Evolutionary conservation across 2,888 invertebrate species (phyloP), one percentile per base, ranked within the genome.

Genomic region (Andrena flavipes): DNA sequence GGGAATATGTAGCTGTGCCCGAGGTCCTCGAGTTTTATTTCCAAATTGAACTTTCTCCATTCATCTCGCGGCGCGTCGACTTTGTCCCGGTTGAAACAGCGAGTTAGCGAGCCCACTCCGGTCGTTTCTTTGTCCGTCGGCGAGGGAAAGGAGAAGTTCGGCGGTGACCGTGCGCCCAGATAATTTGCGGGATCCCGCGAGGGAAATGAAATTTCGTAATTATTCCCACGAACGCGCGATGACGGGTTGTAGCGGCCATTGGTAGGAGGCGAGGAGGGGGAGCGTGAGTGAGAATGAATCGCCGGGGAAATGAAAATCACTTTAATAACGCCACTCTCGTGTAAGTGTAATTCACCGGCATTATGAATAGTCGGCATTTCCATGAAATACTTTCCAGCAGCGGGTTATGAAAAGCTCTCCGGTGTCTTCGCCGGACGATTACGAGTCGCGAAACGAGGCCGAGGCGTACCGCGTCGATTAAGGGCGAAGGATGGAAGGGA

Each of bases 291-390:
- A 54, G 54, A 68, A 80, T 65, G 80, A 80, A 82, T 82, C 69
- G 83, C 23, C 29, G 16, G 33, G 63, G 71, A 33, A 71, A 81
- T 71, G 68, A 75, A 74, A 71, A 72, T 84, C 74, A 48, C 59
- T 78, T 81, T 81, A 81, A 81, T 81, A 75, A 63, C 67, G 54
- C 71, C 76, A 63, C 63, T 74, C 54, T 56, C 64, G 26, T n/a
- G 33, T 30, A 64, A 64, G 35, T 20, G 56, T 54, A 42, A 35
- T 26, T 48, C 35, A 49, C 54, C 51, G 33, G 1, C 62, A 49
- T 71, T 59, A 59, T 23, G 69, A 76, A 70, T 62, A 48, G 65
- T 48, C 30, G 35, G 35, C 35, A 49, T 23, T 51, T 48, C 35
- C 64, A 33, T 59, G 56, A 64, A 49, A 63, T 73, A 49, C 35